Base-by-base conservation (phyloP, 2,888 invertebrate species). In the Pollenia griseotomentosa region DNA sequence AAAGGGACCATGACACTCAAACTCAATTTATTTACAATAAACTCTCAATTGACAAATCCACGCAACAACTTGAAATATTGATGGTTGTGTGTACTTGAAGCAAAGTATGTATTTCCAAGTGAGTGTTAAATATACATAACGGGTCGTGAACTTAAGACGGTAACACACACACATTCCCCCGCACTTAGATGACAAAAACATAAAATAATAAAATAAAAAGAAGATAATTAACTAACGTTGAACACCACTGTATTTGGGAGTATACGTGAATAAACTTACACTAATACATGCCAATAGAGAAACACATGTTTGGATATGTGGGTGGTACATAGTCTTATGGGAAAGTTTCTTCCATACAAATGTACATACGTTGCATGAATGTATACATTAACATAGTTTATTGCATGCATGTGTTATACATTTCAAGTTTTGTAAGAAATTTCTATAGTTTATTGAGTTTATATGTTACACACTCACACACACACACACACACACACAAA, bases 1-100 rank as follows among this genome's bases (percentile, higher is more conserved):
- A 68, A 57, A 71, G 57, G 33, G 71, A 74, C 83, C 80, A 65
- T 87, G 84, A 78, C 84, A 87, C 87, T 87, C 78, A 84, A 86
- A 84, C 81, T 87, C 55, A 87, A 82, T 87, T 84, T 84, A 82
- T 78, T 82, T 84, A 66, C 84, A 87, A 87, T 87, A 87, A 82
- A 82, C 63, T 87, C 66, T 73, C 77, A 84, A 87, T 84, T 87
- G 61, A 74, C 81, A 84, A 77, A 80, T 84, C 63, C 70, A 81
- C 84, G 81, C 81, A 73, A 70, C 53, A 78, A 77, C 85, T 85
- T 59, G 55, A 82, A 74, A 66, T 51, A 77, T 81, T 81, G 74
- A 73, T 59, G 71, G 42, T 70, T 75, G 48, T 33, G 9, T 51
- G n/a, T 46, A 70, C 42, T 59, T 75, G 11, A 68, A 74, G 33